Evolutionary conservation across 2,888 invertebrate species (phyloP).

Genomic region (Troides aeacus): DNA sequence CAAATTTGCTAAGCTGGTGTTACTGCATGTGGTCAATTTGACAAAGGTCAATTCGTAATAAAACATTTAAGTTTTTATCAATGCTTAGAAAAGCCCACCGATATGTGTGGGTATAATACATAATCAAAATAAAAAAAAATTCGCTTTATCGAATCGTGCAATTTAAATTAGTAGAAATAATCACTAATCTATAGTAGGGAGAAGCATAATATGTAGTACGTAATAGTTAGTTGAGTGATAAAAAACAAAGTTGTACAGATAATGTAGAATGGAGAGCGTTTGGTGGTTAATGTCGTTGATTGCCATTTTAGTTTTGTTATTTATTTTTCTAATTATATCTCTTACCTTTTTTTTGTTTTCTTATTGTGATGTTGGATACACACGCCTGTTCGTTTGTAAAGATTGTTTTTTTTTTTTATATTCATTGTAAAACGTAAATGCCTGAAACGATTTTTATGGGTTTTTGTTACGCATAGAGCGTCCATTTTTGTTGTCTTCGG

Average conservation of each 20-base stretch:
- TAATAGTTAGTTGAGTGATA: slow-evolving; percentile 41
- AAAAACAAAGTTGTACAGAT: slow-evolving; percentile 55
- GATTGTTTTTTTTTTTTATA: slow-evolving; percentile 27
- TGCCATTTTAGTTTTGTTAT: slow-evolving; percentile 72
- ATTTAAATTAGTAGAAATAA: slow-evolving; percentile 70
- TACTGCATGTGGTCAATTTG: slow-evolving; percentile 50
- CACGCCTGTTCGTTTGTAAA: slow-evolving; percentile 30
- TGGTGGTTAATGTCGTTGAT: slow-evolving; percentile 47
- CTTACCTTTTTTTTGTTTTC: slow-evolving; percentile 54
- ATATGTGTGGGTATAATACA: slow-evolving; percentile 43
- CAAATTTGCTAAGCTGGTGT: slow-evolving; percentile 31
- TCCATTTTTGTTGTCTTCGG: slow-evolving; percentile 23
- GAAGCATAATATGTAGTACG: slow-evolving; percentile 58
- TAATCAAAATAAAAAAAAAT: slow-evolving; percentile 48
- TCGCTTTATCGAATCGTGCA: slow-evolving; percentile 79
- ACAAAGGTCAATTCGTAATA: slow-evolving; percentile 52
- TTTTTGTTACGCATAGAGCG: slow-evolving; percentile 7
- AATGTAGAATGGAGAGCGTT: slow-evolving; percentile 40
- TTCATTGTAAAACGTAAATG: slow-evolving; percentile 6
- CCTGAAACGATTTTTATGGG: slow-evolving; percentile 5
- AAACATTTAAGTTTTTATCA: slow-evolving; percentile 25
- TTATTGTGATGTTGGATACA: slow-evolving; percentile 44
- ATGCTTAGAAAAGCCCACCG: slow-evolving; percentile 45
- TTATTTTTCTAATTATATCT: slow-evolving; percentile 72
- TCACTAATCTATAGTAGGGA: slow-evolving; percentile 54